Evolutionary conservation across 1,140 invertebrate species (phyloP).

Genomic region (Carposina sasakii): DNA sequence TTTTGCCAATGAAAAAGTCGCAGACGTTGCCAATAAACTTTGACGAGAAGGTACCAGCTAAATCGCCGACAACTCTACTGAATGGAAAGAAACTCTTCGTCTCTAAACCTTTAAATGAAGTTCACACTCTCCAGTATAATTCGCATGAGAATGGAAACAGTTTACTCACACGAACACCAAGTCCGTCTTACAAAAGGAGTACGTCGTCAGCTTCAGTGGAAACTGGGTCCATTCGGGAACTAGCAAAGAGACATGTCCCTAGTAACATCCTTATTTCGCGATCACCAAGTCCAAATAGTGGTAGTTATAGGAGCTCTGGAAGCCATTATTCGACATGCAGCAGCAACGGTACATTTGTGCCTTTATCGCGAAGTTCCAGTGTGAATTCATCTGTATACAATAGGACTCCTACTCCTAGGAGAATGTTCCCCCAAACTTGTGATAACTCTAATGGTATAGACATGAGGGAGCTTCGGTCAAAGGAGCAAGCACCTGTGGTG

Average conservation of each 20-base stretch:
- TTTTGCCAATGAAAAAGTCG: slow-evolving; percentile 64
- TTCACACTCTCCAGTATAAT: slow-evolving; percentile 51
- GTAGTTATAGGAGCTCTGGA: slow-evolving; percentile 56
- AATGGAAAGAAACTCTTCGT: slow-evolving; percentile 58
- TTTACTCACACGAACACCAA: slow-evolving; percentile 54
- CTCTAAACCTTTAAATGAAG: slow-evolving; percentile 65
- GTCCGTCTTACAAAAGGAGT: slow-evolving; percentile 57
- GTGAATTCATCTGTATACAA: slow-evolving; percentile 58
- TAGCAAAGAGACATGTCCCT: slow-evolving; percentile 55
- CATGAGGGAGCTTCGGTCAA: slow-evolving; percentile 73
- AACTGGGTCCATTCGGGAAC: slow-evolving; percentile 65
- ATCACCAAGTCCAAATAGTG: slow-evolving; percentile 61
- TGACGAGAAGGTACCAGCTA: slow-evolving; percentile 51
- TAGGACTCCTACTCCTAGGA: slow-evolving; percentile 71
- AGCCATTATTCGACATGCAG: slow-evolving; percentile 68
- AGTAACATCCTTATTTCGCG: slow-evolving; percentile 49
- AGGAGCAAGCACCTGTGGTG: slow-evolving; percentile 83
- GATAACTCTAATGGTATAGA: slow-evolving; percentile 62
- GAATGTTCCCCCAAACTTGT: slow-evolving; percentile 77
- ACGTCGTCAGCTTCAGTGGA: slow-evolving; percentile 55
- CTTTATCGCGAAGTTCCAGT: slow-evolving; percentile 57
- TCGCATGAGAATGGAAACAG: slow-evolving; percentile 40
- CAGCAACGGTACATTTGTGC: slow-evolving; percentile 58
- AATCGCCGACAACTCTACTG: slow-evolving; percentile 36
- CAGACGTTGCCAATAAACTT: slow-evolving; percentile 65